These are phyloP conservation scores for Distichodus sexfasciatus DNA, from an alignment of 2,797 vertebrate genomes.

Conservation along the genomic window DNA sequence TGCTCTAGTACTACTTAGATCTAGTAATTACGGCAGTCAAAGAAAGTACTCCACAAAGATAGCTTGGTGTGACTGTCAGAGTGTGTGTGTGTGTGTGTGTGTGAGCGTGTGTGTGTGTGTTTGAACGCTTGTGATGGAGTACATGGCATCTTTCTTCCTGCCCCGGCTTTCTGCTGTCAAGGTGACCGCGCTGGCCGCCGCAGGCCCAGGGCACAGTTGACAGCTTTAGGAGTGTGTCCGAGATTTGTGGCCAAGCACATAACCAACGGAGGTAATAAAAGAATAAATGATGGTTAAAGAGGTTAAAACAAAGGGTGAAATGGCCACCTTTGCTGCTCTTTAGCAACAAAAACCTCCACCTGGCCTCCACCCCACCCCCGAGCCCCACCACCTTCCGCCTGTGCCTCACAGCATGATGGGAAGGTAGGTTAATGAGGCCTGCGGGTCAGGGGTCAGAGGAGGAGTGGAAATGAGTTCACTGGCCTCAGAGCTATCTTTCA, in stretches of 20 bases:
- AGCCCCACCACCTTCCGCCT: slow-evolving; percentile 34
- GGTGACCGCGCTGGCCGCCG: slow-evolving; percentile 74
- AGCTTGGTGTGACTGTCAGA: too few species aligned
- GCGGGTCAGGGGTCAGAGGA: slow-evolving; percentile 65
- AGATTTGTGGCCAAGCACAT: slow-evolving; percentile 77
- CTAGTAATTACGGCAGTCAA: too few species aligned
- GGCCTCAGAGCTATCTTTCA: slow-evolving; percentile 61
- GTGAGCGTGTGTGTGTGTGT: slow-evolving; percentile 42
- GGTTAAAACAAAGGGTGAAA: slow-evolving; percentile 71
- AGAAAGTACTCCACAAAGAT: too few species aligned
- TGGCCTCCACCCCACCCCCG: slow-evolving; percentile 37
- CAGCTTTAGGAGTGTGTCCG: slow-evolving; percentile 75
- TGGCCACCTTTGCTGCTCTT: slow-evolving; percentile 49
- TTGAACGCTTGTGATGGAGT: slow-evolving; percentile 47
- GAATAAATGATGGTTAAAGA: slow-evolving; percentile 74
- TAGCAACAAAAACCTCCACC: slow-evolving; percentile 44
- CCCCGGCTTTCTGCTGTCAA: slow-evolving; percentile 61
- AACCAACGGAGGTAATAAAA: slow-evolving; percentile 72
- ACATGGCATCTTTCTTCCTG: slow-evolving; percentile 47
- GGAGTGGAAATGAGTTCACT: slow-evolving; percentile 73
- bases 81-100: slow-evolving; percentile 50
- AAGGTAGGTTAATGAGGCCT: slow-evolving; percentile 61
- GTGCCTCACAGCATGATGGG: slow-evolving; percentile 58
- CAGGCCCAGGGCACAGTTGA: slow-evolving; percentile 68
- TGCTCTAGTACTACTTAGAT: too few species aligned